These are phyloP conservation scores for Xenotilapia flavipinnis DNA, from an alignment of 2,113 vertebrate genomes.

Conservation along the genomic window DNA sequence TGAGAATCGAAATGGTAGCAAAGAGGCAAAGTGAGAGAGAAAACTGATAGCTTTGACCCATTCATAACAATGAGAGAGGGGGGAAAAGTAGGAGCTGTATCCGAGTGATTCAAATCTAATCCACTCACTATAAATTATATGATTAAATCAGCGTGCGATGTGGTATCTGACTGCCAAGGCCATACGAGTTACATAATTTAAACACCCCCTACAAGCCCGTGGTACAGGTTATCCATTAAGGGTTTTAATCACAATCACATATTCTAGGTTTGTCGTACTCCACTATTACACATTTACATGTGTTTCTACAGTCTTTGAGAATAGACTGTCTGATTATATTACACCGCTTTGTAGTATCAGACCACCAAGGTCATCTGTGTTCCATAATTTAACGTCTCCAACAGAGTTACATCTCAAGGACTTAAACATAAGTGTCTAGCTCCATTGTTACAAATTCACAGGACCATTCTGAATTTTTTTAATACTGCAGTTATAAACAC, in stretches of 20 bases:
- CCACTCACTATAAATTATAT: neutral
- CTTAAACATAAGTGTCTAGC: neutral
- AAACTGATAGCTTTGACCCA: neutral
- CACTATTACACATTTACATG: neutral
- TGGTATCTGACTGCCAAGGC: neutral
- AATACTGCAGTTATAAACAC: conserved; percentile 30
- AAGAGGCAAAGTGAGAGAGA: neutral
- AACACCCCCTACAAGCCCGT: neutral
- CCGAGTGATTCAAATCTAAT: neutral
- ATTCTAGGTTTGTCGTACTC: neutral
- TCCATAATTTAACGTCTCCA: neutral
- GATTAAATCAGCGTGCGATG: neutral
- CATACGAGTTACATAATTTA: neutral
- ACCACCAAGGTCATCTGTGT: neutral
- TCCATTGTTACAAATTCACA: neutral
- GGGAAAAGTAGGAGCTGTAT: neutral
- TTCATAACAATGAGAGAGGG: neutral
- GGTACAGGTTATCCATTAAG: neutral
- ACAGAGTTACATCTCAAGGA: neutral
- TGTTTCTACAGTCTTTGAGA: neutral
- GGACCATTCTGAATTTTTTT: conserved; percentile 16
- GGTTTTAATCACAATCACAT: neutral
- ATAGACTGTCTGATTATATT: neutral
- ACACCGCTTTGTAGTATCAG: neutral
- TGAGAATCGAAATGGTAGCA: conserved; percentile 4